Conservation (phyloP, 2,113 vertebrate genomes). For the Laticauda colubrina region DNA sequence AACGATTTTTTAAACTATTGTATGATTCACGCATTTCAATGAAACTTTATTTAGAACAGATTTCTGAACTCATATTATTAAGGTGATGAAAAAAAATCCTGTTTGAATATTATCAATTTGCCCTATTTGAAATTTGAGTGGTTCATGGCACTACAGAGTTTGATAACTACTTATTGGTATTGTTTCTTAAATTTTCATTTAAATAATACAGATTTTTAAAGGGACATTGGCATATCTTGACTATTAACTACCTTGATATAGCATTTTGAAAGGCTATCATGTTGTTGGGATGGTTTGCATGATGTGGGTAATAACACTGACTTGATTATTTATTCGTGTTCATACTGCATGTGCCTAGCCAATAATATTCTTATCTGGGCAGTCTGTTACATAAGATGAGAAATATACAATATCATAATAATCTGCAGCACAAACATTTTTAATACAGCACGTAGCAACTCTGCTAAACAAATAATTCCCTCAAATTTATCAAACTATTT, state of each 20-base stretch:
- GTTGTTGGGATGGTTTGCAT: not conserved
- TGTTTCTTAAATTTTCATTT: not conserved
- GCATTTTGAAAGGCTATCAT: not conserved
- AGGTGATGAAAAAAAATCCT: not conserved
- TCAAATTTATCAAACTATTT: too few relatives aligned
- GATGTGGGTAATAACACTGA: not conserved
- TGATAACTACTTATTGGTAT: not conserved
- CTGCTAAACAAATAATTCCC: too few relatives aligned
- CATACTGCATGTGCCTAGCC: too few relatives aligned
- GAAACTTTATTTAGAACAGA: not conserved
- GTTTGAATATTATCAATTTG: not conserved
- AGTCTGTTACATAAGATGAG: not conserved
- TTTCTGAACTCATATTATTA: not conserved
- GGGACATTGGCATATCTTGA: not conserved
- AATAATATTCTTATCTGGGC: not conserved
- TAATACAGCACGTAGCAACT: not conserved
- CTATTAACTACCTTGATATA: not conserved
- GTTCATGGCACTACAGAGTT: not conserved
- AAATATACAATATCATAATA: not conserved
- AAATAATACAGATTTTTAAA: not conserved
- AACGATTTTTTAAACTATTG: not conserved
- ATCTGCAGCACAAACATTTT: not conserved
- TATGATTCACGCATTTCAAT: not conserved
- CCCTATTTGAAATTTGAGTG: not conserved
- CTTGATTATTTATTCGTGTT: not conserved